Conservation (phyloP, 2,797 vertebrate species). For the Neosilurus hyrtlii region DNA sequence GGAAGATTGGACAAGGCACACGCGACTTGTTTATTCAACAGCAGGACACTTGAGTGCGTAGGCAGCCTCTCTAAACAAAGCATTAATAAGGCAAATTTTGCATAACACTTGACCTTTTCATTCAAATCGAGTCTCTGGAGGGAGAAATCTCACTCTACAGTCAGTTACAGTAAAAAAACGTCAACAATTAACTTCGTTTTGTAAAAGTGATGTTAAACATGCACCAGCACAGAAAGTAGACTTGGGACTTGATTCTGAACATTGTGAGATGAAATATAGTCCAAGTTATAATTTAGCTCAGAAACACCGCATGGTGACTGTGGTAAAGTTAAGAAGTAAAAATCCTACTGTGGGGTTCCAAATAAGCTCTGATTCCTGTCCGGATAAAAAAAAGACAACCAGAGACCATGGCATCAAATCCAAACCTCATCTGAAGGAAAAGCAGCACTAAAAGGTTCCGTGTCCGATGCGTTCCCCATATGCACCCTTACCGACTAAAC, state of each 20-base stretch:
- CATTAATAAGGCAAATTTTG: background rate
- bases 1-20: conserved; percentile 7
- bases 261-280: background rate
- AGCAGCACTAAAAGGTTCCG: conserved; percentile 11
- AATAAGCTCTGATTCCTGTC: conserved; percentile 50
- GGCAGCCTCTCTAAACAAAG: conserved; percentile 34
- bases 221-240: conserved; percentile 12
- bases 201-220: conserved; percentile 31
- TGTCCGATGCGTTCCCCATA: conserved; percentile 46
- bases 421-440: conserved; percentile 47
- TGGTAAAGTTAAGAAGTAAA: background rate
- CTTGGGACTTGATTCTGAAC: conserved; percentile 12
- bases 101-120: conserved; percentile 1
- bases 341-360: background rate
- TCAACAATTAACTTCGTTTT: conserved; percentile 33
- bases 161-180: background rate
- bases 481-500: conserved; percentile 40
- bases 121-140: background rate
- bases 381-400: conserved; percentile 31
- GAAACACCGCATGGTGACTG: conserved; percentile 3
- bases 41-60: conserved; percentile 15
- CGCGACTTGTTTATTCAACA: conserved; percentile 32
- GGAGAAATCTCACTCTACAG: background rate
- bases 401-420: conserved; percentile 54
- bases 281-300: conserved; percentile 53